Conservation (phyloP, 1,140 invertebrate genomes). For the Bombyx mori region ASM3026992v2 NC_085111.1:10557501-10558000, state of each 20-base stretch:
- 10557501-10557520: conserved; percentile 15
- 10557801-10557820: too few relatives aligned
- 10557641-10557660: conserved; percentile 47
- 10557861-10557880: too few relatives aligned
- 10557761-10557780: too few relatives aligned
- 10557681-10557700: conserved; percentile 45
- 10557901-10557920: conserved; percentile 4
- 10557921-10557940: conserved; percentile 33
- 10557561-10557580: conserved; percentile 14
- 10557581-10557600: conserved; percentile 22
- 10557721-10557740: conserved; percentile 22
- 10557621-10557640: conserved; percentile 40
- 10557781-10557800: too few relatives aligned
- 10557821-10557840: too few relatives aligned
- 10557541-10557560: conserved; percentile 23
- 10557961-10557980: conserved; percentile 51
- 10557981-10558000: conserved; percentile 45
- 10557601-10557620: conserved; percentile 46
- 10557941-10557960: conserved; percentile 35
- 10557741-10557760: neutral
- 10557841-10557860: too few relatives aligned
- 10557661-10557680: conserved; percentile 44
- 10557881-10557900: too few relatives aligned
- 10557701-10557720: conserved; percentile 48
- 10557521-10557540: conserved; percentile 32